phyloP scores from a whole-genome alignment of 37 sponge, comb jelly and placozoan species.

The Petrosia ficiformis region DNA sequence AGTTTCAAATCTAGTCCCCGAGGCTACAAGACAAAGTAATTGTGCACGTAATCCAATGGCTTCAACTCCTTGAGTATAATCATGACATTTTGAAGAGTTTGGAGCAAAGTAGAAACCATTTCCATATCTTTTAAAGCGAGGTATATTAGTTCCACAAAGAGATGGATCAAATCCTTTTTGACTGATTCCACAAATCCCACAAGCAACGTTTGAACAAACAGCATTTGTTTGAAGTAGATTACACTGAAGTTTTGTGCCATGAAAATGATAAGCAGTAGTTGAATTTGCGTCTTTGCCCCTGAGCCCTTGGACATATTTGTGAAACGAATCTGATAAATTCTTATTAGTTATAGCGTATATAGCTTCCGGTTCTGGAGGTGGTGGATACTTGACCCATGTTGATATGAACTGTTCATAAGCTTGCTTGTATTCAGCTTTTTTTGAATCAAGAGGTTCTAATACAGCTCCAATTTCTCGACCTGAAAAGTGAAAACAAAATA shows the following conservation, averaged over 20 bases:
- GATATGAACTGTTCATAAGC: conserved; percentile 22
- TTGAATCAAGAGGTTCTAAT: background rate
- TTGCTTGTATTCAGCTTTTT: conserved; percentile 27
- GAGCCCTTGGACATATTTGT: conserved; percentile 5
- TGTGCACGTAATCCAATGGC: conserved; percentile 32
- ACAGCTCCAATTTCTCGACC: background rate
- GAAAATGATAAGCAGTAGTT: conserved; percentile 11
- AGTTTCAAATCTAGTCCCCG: conserved; percentile 31
- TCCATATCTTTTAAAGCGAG: conserved; percentile 65
- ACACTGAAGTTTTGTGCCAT: background rate
- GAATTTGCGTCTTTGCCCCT: conserved; percentile 2
- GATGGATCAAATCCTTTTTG: conserved; percentile 2
- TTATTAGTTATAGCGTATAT: conserved; percentile 42
- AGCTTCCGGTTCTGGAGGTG: conserved; percentile 28
- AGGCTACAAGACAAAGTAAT: conserved; percentile 49
- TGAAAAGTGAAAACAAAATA: too few species aligned
- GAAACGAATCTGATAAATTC: conserved; percentile 4
- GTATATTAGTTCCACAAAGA: conserved; percentile 40
- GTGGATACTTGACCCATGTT: conserved; percentile 32
- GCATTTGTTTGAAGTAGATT: background rate
- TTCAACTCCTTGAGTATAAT: conserved; percentile 63
- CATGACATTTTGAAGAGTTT: conserved; percentile 82
- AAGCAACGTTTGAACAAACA: background rate
- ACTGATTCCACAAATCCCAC: conserved; percentile 31
- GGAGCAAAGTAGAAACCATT: conserved; percentile 73